Evolutionary conservation across 2,113 vertebrate species (phyloP).

Genomic region (Zosterops japonicus): DNA sequence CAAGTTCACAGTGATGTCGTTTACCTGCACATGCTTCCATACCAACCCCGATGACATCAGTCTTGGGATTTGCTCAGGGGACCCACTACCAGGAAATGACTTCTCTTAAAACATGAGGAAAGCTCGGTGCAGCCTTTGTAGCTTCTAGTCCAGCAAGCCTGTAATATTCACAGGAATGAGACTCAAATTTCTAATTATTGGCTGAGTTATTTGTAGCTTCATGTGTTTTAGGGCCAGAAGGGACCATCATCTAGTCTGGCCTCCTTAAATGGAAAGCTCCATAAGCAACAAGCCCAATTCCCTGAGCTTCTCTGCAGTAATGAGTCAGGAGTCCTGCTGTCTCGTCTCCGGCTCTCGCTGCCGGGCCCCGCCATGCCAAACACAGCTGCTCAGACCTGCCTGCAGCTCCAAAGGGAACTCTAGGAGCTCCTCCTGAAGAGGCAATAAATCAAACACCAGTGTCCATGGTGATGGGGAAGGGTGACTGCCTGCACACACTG

Average conservation of each 20-base stretch:
- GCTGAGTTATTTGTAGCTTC: constrained; percentile 52
- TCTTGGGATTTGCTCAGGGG: background rate
- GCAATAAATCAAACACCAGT: constrained; percentile 1
- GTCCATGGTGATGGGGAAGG: rapidly evolving
- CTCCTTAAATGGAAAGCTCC: constrained; percentile 46
- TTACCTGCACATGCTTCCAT: constrained; percentile 19
- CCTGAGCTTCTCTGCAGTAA: background rate
- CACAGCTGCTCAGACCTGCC: constrained; percentile 44
- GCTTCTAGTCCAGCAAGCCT: constrained; percentile 13
- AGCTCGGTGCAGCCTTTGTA: constrained; percentile 1
- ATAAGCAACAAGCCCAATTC: constrained; percentile 16
- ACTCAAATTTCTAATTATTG: constrained; percentile 51
- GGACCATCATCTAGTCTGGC: constrained; percentile 49
- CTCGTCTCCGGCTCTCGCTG: background rate
- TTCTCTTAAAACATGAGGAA: constrained; percentile 1
- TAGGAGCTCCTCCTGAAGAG: background rate
- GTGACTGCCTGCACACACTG: background rate
- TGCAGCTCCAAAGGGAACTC: background rate
- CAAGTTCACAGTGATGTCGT: background rate
- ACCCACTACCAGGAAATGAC: constrained; percentile 43
- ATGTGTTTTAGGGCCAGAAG: constrained; percentile 31
- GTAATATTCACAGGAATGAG: constrained; percentile 45
- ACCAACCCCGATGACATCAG: background rate
- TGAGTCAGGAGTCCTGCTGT: constrained; percentile 17
- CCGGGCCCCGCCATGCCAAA: constrained; percentile 2